These are phyloP conservation scores for Axis porcinus DNA, from an alignment of 2,113 vertebrate species.

Conservation along the genomic window DNA sequence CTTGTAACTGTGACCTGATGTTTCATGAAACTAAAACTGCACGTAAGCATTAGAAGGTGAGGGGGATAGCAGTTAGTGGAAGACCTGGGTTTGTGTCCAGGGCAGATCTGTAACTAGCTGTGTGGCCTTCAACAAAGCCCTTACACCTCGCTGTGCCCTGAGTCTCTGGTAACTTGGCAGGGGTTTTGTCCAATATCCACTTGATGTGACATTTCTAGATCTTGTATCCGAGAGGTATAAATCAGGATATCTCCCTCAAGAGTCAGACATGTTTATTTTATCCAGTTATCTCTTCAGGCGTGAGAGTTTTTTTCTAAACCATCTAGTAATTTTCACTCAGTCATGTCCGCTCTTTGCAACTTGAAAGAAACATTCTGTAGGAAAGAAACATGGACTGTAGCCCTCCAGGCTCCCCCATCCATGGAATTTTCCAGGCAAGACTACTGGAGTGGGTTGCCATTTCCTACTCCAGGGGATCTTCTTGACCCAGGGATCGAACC, in stretches of 20 bases:
- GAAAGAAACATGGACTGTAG: not conserved
- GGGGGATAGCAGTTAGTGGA: rapidly evolving
- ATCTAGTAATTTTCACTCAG: not conserved
- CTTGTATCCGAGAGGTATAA: not conserved
- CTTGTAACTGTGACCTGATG: not conserved
- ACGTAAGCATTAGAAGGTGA: rapidly evolving
- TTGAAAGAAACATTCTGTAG: not conserved
- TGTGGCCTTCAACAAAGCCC: not conserved
- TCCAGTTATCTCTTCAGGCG: not conserved
- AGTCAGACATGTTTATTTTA: not conserved
- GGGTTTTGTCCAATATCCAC: not conserved
- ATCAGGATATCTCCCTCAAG: not conserved
- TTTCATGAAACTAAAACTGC: not conserved
- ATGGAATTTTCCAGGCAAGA: not conserved
- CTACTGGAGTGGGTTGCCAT: not conserved
- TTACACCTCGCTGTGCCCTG: not conserved
- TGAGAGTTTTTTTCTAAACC: not conserved
- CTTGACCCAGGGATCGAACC: rapidly evolving
- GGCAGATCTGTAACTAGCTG: too few species aligned
- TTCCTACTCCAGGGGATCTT: not conserved
- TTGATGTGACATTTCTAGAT: not conserved
- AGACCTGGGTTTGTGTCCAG: rapidly evolving
- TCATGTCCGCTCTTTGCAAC: not conserved
- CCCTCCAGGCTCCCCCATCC: not conserved
- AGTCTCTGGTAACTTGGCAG: not conserved